Percentiles rank a stretch among this genome's conserved stretches.
These are phyloP conservation scores for Drosophila simulans DNA, from an alignment of 1,140 invertebrate species.

Conservation along the genomic window DNA sequence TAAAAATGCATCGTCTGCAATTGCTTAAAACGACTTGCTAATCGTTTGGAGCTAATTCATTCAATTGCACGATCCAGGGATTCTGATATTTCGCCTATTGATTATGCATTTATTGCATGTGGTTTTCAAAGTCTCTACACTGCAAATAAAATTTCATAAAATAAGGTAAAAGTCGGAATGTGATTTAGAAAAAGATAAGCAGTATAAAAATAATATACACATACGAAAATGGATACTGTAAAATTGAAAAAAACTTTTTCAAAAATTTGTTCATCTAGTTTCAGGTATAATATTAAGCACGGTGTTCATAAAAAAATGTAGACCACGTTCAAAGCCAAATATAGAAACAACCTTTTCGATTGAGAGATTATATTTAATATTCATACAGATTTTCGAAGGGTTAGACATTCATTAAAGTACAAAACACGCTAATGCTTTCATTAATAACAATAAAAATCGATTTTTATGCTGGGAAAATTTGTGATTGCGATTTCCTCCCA, in stretches of 20 bases:
- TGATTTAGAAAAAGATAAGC: neutral
- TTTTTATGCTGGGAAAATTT: conserved; percentile 29
- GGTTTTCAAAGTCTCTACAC: conserved; percentile 12
- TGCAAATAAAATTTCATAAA: neutral
- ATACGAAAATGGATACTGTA: too few relatives aligned
- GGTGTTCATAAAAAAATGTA: too few relatives aligned
- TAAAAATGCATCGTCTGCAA: conserved; percentile 44
- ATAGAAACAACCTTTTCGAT: too few relatives aligned
- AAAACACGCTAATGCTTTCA: conserved; percentile 2
- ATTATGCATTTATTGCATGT: conserved; percentile 27
- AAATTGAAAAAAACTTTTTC: too few relatives aligned
- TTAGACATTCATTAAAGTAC: neutral
- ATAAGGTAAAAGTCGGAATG: neutral
- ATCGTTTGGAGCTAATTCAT: conserved; percentile 38
- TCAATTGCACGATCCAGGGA: conserved; percentile 34
- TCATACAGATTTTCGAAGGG: neutral
- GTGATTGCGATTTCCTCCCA: conserved; percentile 22
- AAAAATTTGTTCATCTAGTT: too few relatives aligned
- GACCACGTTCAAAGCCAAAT: too few relatives aligned
- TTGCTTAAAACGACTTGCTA: conserved; percentile 33
- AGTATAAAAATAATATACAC: too few relatives aligned
- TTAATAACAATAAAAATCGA: neutral
- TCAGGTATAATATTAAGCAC: too few relatives aligned
- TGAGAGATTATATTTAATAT: neutral
- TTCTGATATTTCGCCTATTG: conserved; percentile 20